Evolutionary conservation across 2,113 vertebrate genomes (phyloP).

Genomic region (Brachirus orientalis): DNA sequence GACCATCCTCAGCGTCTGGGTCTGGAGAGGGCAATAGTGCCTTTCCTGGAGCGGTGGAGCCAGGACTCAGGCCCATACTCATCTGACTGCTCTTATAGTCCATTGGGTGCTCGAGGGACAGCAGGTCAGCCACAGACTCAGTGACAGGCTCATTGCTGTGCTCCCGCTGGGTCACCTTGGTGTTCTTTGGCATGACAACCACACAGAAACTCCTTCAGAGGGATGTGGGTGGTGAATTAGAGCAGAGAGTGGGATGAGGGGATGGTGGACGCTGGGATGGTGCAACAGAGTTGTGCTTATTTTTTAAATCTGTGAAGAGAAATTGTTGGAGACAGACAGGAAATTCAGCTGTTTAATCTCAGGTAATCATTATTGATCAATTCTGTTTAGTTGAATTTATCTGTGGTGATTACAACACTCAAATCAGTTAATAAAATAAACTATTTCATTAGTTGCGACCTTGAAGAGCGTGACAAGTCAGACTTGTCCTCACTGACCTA

Average conservation of each 20-base stretch:
- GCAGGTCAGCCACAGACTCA: constrained; percentile 95
- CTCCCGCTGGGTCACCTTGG: constrained; percentile 95
- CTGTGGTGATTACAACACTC: too few relatives aligned
- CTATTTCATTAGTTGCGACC: neutral
- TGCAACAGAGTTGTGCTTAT: constrained; percentile 35
- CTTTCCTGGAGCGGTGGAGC: constrained; percentile 81
- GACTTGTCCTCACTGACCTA: neutral
- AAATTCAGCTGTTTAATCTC: neutral
- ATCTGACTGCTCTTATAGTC: constrained; percentile 96
- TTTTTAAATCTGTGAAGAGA: constrained; percentile 55
- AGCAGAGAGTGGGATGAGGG: too few relatives aligned
- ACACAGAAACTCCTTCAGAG: constrained; percentile 21
- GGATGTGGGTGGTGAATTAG: constrained; percentile 1
- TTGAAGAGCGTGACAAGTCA: neutral
- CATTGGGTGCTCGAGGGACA: constrained; percentile 95
- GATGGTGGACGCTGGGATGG: constrained; percentile 11
- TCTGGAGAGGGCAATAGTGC: constrained; percentile 87
- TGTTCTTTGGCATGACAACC: constrained; percentile 93
- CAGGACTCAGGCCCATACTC: constrained; percentile 85
- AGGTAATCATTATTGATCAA: too few relatives aligned
- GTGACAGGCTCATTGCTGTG: constrained; percentile 97
- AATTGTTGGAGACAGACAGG: neutral
- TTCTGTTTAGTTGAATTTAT: too few relatives aligned
- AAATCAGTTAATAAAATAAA: neutral
- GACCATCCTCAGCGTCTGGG: constrained; percentile 85